phyloP scores from a whole-genome alignment of 2,888 invertebrate species.

The Polydrusus tereticollis region DNA sequence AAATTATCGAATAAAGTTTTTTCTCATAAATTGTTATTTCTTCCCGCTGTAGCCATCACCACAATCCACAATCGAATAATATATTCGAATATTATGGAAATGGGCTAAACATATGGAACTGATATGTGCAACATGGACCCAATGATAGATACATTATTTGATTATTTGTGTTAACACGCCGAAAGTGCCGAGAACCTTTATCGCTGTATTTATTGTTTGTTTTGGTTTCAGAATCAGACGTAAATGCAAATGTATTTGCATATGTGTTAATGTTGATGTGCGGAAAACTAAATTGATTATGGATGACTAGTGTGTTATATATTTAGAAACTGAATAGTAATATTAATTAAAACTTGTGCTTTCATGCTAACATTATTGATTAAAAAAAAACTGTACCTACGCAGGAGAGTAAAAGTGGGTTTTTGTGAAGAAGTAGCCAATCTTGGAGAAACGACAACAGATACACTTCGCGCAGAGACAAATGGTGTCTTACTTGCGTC shows the following conservation, averaged over 20 bases:
- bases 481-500: no score
- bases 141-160: constrained; percentile 44
- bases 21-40: background rate
- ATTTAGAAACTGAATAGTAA: no score
- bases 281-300: constrained; percentile 1
- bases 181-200: constrained; percentile 40
- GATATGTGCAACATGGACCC: constrained; percentile 50
- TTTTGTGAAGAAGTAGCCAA: no score
- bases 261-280: constrained; percentile 4
- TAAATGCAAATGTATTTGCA: constrained; percentile 32
- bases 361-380: no score
- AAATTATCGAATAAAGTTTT: no score
- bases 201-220: constrained; percentile 30
- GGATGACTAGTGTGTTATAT: background rate
- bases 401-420: no score
- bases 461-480: no score
- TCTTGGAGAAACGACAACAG: no score
- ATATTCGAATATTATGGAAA: constrained; percentile 55
- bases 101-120: constrained; percentile 61
- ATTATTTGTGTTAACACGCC: constrained; percentile 34
- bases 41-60: constrained; percentile 23
- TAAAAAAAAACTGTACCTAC: no score
- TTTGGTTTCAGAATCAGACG: constrained; percentile 37
- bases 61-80: constrained; percentile 34
- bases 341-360: no score